A percentile compares a stretch with the other conserved stretches of the same genome.
phyloP scores from a whole-genome alignment of 2,113 vertebrate genomes.

The Ornithorhynchus anatinus region DNA sequence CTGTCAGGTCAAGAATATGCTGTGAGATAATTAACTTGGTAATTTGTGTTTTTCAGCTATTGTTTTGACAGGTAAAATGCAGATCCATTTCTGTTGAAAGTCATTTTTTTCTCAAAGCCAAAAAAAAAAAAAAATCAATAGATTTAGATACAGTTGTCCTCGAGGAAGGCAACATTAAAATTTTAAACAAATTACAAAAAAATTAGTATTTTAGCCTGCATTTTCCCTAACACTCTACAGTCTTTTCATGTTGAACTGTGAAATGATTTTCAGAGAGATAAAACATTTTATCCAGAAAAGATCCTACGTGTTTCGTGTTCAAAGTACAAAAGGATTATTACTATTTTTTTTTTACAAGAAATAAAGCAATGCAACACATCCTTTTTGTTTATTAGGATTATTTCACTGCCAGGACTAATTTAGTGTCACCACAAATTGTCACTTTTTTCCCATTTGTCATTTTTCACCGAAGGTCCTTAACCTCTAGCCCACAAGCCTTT shows the following conservation, averaged over 20 bases:
- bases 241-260: background rate
- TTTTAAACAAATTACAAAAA: background rate
- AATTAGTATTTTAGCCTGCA: background rate
- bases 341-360: background rate
- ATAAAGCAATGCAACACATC: background rate
- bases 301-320: background rate
- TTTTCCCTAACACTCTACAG: background rate
- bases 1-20: background rate
- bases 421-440: background rate
- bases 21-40: background rate
- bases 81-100: background rate
- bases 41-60: background rate
- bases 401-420: background rate
- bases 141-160: background rate
- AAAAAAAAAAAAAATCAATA: background rate
- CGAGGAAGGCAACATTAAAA: background rate
- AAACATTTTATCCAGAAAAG: background rate
- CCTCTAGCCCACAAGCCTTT: background rate
- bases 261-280: conserved; percentile 2
- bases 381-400: no score
- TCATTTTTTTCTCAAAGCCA: background rate
- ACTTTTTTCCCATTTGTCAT: background rate
- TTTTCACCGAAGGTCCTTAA: background rate
- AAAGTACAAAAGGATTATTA: background rate
- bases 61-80: background rate